Evolutionary conservation across 2,888 invertebrate species (phyloP).

Genomic region (Antitype chi): DNA sequence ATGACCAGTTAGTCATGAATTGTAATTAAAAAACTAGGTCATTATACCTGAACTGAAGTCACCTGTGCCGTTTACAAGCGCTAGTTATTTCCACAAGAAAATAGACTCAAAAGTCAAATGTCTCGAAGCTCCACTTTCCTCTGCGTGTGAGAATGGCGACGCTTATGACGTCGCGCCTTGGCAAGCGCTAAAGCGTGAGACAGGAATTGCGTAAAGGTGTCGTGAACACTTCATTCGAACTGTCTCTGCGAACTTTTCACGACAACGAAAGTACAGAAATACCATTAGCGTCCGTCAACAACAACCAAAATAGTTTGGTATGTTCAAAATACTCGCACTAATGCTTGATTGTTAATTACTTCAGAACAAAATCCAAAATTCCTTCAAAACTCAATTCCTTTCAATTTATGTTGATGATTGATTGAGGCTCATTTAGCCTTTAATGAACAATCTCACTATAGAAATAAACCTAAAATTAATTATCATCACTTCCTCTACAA

Average conservation of each 20-base stretch:
- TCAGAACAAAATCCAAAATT: slow-evolving; percentile 27
- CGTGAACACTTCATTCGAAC: slow-evolving; percentile 85
- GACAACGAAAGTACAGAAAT: slow-evolving; percentile 85
- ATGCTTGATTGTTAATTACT: slow-evolving; percentile 61
- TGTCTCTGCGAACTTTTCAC: slow-evolving; percentile 81
- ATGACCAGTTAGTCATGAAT: slow-evolving; percentile 26
- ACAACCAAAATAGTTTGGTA: slow-evolving; percentile 76
- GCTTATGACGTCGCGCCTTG: slow-evolving; percentile 84
- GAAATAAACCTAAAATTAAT: slow-evolving; percentile 44
- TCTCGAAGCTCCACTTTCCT: slow-evolving; percentile 78
- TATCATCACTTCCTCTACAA: slow-evolving; percentile 37
- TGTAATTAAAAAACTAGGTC: slow-evolving; percentile 75
- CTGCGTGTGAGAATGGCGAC: slow-evolving; percentile 76
- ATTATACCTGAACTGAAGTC: slow-evolving; percentile 75
- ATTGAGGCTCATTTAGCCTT: slow-evolving; percentile 1
- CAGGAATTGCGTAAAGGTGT: slow-evolving; percentile 89
- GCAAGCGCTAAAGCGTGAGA: slow-evolving; percentile 85
- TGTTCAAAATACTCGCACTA: slow-evolving; percentile 74
- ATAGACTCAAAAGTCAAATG: slow-evolving; percentile 78
- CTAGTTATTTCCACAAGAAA: slow-evolving; percentile 71
- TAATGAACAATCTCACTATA: slow-evolving; percentile 25
- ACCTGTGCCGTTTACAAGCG: slow-evolving; percentile 69
- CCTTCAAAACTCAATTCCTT: slow-evolving; percentile 6
- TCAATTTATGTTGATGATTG: slow-evolving; percentile 1
- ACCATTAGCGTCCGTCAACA: slow-evolving; percentile 85